These are phyloP conservation scores for Neodiprion pinetum DNA, from an alignment of 1,140 invertebrate species.

Conservation along the genomic window DNA sequence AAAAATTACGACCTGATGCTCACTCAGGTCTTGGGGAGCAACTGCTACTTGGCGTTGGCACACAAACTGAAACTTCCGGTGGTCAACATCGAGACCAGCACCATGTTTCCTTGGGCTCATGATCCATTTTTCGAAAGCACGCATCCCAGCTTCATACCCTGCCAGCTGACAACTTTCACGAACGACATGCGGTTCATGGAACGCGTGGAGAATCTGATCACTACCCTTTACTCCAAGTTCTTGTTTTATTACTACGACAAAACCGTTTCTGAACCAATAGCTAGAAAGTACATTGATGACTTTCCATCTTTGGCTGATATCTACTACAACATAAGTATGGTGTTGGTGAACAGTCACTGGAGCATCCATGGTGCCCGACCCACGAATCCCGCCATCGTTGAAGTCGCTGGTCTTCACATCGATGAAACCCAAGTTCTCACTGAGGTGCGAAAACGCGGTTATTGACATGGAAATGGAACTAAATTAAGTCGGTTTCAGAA, in stretches of 20 bases:
- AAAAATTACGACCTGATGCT: not conserved
- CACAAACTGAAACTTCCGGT: not conserved
- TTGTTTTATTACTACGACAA: not conserved
- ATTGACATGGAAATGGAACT: not conserved
- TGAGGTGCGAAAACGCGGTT: not conserved
- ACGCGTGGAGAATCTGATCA: slow-evolving; percentile 38
- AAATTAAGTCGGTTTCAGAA: not conserved
- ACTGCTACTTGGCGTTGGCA: not conserved
- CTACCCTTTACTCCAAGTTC: slow-evolving; percentile 10
- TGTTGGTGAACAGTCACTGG: slow-evolving; percentile 55
- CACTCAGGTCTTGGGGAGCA: not conserved
- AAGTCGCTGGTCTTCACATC: slow-evolving; percentile 59
- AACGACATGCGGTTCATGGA: slow-evolving; percentile 39
- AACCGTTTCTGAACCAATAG: not conserved
- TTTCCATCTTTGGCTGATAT: slow-evolving; percentile 67
- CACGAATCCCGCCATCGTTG: slow-evolving; percentile 49
- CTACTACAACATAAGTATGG: slow-evolving; percentile 48
- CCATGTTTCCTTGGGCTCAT: not conserved
- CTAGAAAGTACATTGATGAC: slow-evolving; percentile 62
- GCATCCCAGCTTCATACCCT: not conserved
- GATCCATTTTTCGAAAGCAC: not conserved
- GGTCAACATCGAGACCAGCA: not conserved
- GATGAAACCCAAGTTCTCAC: slow-evolving; percentile 23
- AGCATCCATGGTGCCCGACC: slow-evolving; percentile 50
- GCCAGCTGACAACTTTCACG: not conserved